Conservation (phyloP, 2,113 vertebrate genomes). For the Crotophaga sulcirostris region DNA sequence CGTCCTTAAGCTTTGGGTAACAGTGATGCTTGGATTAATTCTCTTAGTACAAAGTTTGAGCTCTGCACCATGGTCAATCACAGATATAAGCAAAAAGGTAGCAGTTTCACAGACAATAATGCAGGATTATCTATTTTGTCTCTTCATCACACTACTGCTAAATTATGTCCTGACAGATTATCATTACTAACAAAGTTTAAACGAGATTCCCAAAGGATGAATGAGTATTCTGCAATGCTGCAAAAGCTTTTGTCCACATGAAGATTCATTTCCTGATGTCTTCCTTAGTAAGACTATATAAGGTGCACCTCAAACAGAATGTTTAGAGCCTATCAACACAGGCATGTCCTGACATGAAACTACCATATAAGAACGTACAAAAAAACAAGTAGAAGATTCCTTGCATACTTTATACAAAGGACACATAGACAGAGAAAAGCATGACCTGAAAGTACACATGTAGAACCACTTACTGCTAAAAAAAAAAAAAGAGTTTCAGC, state of each 20-base stretch:
- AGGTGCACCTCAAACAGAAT: neutral
- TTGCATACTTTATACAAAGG: neutral
- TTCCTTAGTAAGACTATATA: neutral
- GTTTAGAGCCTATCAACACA: neutral
- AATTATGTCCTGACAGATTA: neutral
- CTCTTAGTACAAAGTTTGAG: neutral
- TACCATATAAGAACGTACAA: neutral
- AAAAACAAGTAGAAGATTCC: neutral
- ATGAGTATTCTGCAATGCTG: neutral
- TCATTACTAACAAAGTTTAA: neutral
- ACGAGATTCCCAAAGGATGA: neutral
- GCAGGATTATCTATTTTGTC: neutral
- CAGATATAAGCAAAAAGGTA: fast-evolving
- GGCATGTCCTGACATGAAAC: neutral
- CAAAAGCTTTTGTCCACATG: neutral
- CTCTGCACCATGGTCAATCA: neutral
- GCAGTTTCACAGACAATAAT: neutral
- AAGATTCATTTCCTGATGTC: neutral
- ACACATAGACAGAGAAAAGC: neutral
- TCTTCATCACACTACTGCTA: neutral
- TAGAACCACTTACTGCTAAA: neutral
- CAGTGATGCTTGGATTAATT: neutral
- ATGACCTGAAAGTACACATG: neutral
- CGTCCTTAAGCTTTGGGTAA: slow-evolving; percentile 38
- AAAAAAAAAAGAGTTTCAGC: too few species aligned